Percentiles rank a stretch among this genome's conserved stretches.
Conservation (phyloP, 2,888 invertebrate genomes). For the Endomychus coccineus region DNA sequence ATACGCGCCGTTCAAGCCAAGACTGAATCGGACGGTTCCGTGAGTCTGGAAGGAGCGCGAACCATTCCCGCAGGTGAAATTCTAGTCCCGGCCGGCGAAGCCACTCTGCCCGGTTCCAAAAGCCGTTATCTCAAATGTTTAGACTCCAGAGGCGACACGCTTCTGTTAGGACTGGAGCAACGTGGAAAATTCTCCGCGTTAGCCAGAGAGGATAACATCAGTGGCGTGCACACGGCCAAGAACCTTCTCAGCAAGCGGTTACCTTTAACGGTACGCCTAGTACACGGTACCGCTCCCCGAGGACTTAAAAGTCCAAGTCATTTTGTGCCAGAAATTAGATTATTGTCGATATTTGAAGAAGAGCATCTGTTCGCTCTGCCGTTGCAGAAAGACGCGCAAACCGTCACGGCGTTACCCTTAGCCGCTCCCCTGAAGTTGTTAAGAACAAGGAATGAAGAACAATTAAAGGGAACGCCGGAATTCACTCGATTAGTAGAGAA, state of each 20-base stretch:
- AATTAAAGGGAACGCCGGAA: constrained; percentile 58
- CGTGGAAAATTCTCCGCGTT: constrained; percentile 87
- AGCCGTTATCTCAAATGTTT: constrained; percentile 80
- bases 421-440: constrained; percentile 81
- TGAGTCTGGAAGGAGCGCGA: constrained; percentile 61
- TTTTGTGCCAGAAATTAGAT: constrained; percentile 77
- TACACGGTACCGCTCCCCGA: constrained; percentile 82
- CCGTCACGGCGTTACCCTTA: constrained; percentile 73
- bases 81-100: constrained; percentile 69
- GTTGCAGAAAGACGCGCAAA: constrained; percentile 70
- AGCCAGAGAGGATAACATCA: constrained; percentile 88
- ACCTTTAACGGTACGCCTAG: constrained; percentile 85
- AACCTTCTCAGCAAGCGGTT: constrained; percentile 82
- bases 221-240: constrained; percentile 87
- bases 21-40: constrained; percentile 53
- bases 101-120: constrained; percentile 51
- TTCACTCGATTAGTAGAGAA: constrained; percentile 72
- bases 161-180: constrained; percentile 78
- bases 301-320: constrained; percentile 73
- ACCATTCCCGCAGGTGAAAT: constrained; percentile 79
- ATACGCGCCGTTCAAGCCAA: constrained; percentile 61
- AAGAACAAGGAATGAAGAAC: constrained; percentile 74
- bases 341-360: constrained; percentile 78
- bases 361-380: constrained; percentile 80
- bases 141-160: constrained; percentile 75